A percentile compares a stretch with the other conserved stretches of the same genome.
These are phyloP conservation scores for Lepidotrigona ventralis DNA, from an alignment of 1,140 invertebrate species.

Conservation along the genomic window DNA sequence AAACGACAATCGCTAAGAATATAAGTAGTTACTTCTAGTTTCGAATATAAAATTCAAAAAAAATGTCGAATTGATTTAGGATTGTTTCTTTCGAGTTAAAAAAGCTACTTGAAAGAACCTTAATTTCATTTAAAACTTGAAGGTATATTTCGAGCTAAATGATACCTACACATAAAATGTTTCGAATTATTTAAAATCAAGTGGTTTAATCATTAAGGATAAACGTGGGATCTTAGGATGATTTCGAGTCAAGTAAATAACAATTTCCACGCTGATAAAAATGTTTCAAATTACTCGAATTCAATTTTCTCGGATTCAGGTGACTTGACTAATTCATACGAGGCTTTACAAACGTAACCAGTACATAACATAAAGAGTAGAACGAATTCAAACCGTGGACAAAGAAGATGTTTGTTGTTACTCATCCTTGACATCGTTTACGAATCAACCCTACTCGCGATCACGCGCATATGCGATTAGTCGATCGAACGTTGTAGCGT, in stretches of 20 bases:
- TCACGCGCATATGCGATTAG: conserved; percentile 28
- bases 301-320: not conserved
- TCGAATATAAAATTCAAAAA: too few relatives aligned
- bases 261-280: not conserved
- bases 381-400: not conserved
- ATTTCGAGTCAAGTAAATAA: not conserved
- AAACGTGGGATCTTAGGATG: not conserved
- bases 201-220: too few relatives aligned
- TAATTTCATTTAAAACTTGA: too few relatives aligned
- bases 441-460: conserved; percentile 22
- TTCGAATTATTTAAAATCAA: too few relatives aligned
- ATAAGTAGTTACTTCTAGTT: too few relatives aligned
- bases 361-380: not conserved
- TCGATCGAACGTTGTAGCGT: conserved; percentile 9
- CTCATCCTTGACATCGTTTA: conserved; percentile 32
- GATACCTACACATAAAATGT: too few relatives aligned
- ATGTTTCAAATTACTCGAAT: not conserved
- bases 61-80: too few relatives aligned
- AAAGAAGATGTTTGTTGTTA: conserved; percentile 10
- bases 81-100: too few relatives aligned
- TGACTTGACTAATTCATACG: not conserved
- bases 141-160: too few relatives aligned
- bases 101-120: too few relatives aligned
- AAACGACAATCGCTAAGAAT: too few relatives aligned
- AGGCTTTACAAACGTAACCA: not conserved